phyloP scores from a whole-genome alignment of 2,888 invertebrate species.

The Aleiodes testaceus region DNA sequence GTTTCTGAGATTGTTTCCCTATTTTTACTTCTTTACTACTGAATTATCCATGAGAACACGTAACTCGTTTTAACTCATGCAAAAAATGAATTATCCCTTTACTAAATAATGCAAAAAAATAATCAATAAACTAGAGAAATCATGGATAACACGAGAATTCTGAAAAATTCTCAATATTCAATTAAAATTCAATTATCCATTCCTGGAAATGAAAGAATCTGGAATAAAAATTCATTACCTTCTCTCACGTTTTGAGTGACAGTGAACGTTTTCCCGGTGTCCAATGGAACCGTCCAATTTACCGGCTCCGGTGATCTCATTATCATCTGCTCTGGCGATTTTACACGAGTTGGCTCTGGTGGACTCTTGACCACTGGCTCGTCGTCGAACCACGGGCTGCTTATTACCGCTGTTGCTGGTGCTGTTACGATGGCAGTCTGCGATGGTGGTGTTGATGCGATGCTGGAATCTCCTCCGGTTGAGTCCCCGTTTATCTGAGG shows the following conservation, averaged over 20 bases:
- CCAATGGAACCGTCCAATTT: conserved; percentile 95
- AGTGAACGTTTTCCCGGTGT: conserved; percentile 94
- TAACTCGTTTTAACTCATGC: too few relatives aligned
- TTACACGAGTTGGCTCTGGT: conserved; percentile 93
- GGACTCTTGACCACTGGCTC: conserved; percentile 92
- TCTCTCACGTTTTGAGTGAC: conserved; percentile 93
- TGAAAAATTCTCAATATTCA: too few relatives aligned
- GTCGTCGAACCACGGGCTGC: conserved; percentile 72
- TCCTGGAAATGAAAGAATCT: too few relatives aligned
- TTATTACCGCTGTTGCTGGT: conserved; percentile 79
- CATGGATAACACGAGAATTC: too few relatives aligned
- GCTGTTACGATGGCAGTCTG: conserved; percentile 74
- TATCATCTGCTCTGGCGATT: conserved; percentile 93
- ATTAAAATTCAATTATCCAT: too few relatives aligned
- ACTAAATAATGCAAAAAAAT: too few relatives aligned
- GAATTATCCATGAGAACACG: too few relatives aligned
- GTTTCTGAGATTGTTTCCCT: too few relatives aligned
- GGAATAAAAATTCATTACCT: conserved; percentile 72
- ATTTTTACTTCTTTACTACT: too few relatives aligned
- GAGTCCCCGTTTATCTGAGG: conserved; percentile 68
- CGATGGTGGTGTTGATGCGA: conserved; percentile 74
- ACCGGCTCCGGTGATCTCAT: conserved; percentile 95
- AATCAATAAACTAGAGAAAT: too few relatives aligned
- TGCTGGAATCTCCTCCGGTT: conserved; percentile 63
- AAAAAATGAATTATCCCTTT: too few relatives aligned